Evolutionary conservation across 1,140 invertebrate species (phyloP).

Genomic region (Bombus confusus): DNA sequence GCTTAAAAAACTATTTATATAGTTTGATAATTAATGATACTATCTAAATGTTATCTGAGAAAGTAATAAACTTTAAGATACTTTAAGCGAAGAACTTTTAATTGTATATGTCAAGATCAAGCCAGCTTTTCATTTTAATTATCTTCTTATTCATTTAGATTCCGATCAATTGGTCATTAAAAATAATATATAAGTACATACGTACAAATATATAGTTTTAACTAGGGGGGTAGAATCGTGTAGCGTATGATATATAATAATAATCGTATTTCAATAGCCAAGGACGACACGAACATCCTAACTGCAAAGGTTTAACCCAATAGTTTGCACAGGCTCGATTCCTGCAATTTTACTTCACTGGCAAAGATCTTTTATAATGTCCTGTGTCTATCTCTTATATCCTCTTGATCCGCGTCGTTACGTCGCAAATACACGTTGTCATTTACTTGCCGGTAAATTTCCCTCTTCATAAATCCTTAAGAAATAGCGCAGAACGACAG

Average conservation of each 20-base stretch:
- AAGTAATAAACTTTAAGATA: not conserved
- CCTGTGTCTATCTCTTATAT: not conserved
- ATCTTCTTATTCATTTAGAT: not conserved
- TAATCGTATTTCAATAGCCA: not conserved
- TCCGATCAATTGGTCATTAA: not conserved
- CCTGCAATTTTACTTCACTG: not conserved
- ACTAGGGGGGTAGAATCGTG: not conserved
- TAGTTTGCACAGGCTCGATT: not conserved
- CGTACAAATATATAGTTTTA: not conserved
- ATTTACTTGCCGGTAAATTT: slow-evolving; percentile 41
- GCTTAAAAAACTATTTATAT: too few species aligned
- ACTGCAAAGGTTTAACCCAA: too few species aligned
- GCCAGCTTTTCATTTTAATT: not conserved
- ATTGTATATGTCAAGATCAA: not conserved
- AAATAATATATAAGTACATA: not conserved
- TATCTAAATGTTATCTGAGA: not conserved
- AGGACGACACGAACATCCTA: not conserved
- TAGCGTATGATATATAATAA: too few species aligned
- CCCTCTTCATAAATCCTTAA: slow-evolving; percentile 49
- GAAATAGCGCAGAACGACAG: slow-evolving; percentile 36
- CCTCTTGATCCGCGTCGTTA: slow-evolving; percentile 71
- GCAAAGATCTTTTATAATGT: not conserved
- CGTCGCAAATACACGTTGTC: slow-evolving; percentile 58
- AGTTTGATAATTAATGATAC: too few species aligned
- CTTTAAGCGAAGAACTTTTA: too few species aligned